Percentiles rank a stretch among this genome's conserved stretches.
phyloP scores from a whole-genome alignment of 2,113 vertebrate species.

The Ibidorhyncha struthersii region DNA sequence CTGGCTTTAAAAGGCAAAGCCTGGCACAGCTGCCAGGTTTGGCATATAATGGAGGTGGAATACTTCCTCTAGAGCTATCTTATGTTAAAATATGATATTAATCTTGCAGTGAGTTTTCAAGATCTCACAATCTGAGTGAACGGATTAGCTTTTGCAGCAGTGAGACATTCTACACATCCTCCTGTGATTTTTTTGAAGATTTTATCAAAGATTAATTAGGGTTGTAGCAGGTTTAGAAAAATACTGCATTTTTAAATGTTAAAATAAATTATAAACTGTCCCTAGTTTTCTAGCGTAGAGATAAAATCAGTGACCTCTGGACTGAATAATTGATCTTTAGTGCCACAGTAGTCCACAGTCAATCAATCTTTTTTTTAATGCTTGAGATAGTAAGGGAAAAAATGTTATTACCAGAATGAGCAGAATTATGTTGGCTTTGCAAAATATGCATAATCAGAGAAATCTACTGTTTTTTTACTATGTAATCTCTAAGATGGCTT shows the following conservation, averaged over 20 bases:
- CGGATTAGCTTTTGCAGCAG: neutral
- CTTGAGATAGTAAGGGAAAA: neutral
- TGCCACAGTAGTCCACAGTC: neutral
- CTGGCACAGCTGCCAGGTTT: conserved; percentile 3
- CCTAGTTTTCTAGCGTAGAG: neutral
- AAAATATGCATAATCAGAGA: neutral
- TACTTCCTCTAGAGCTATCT: neutral
- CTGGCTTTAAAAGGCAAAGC: conserved; percentile 23
- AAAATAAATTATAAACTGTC: neutral
- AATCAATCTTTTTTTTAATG: neutral
- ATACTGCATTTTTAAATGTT: neutral
- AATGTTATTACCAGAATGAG: neutral
- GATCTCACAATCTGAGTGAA: neutral
- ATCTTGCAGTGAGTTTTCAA: neutral
- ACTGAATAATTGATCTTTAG: neutral
- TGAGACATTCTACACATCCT: neutral
- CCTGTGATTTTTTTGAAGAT: neutral
- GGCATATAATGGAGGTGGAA: neutral
- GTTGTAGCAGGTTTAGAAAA: neutral
- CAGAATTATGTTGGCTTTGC: neutral
- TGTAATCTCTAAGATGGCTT: neutral
- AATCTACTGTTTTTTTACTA: neutral
- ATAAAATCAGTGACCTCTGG: neutral
- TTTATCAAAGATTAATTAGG: conserved; percentile 3
- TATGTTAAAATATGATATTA: neutral